Evolutionary conservation across 2,113 vertebrate genomes (phyloP).

Genomic region (Phalacrocorax aristotelis): DNA sequence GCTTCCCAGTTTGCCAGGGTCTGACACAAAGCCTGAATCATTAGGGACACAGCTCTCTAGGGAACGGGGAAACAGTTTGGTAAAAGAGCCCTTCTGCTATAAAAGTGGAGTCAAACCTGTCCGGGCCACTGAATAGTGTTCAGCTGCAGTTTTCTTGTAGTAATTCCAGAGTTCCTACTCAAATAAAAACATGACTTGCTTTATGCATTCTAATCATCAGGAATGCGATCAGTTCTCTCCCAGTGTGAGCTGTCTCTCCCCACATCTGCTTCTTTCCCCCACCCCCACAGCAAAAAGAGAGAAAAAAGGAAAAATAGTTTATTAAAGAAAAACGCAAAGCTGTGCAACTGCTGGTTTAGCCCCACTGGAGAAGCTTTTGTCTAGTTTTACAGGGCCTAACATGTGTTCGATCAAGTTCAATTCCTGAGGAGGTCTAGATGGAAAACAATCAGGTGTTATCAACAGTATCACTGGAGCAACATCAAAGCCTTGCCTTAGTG

Average conservation of each 20-base stretch:
- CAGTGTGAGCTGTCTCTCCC: background rate
- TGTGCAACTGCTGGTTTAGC: constrained; percentile 25
- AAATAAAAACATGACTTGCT: background rate
- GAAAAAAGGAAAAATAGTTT: background rate
- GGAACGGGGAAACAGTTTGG: background rate
- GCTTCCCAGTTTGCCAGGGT: background rate
- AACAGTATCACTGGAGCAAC: constrained; percentile 36
- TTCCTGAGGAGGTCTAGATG: constrained; percentile 41
- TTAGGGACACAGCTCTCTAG: background rate
- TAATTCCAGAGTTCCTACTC: background rate
- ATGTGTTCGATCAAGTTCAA: constrained; percentile 49
- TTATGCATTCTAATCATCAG: background rate
- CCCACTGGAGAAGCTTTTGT: constrained; percentile 24
- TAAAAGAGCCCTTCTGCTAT: background rate
- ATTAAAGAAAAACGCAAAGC: constrained; percentile 48
- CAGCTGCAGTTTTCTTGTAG: background rate
- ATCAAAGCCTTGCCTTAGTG: constrained; percentile 18
- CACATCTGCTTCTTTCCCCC: background rate
- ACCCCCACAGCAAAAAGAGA: background rate
- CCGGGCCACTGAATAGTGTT: background rate
- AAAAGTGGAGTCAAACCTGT: background rate
- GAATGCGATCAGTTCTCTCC: background rate
- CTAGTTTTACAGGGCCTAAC: constrained; percentile 24
- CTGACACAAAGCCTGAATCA: background rate
- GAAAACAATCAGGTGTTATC: constrained; percentile 55